phyloP scores from a whole-genome alignment of 2,888 invertebrate genomes.

The Noctua fimbriata region DNA sequence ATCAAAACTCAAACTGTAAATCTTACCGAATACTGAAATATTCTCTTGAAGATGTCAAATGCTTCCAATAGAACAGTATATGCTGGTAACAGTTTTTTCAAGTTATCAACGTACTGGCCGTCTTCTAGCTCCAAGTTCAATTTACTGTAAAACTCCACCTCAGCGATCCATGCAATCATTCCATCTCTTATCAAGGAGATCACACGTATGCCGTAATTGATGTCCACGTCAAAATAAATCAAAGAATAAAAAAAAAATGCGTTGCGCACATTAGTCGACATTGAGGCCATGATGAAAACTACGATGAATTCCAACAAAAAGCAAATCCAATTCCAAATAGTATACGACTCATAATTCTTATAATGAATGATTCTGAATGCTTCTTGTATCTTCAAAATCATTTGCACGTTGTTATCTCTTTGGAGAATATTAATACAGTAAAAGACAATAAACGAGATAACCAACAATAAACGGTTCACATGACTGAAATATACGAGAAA shows the following conservation, averaged over 20 bases:
- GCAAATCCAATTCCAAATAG: constrained; percentile 12
- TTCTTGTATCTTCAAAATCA: constrained; percentile 25
- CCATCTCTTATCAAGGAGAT: constrained; percentile 22
- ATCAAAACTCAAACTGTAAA: not conserved
- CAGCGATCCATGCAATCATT: constrained; percentile 5
- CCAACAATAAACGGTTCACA: not conserved
- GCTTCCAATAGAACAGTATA: constrained; percentile 5
- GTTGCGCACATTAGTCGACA: not conserved
- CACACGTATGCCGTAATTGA: not conserved
- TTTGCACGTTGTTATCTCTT: not conserved
- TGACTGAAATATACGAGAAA: not conserved
- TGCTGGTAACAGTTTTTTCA: not conserved
- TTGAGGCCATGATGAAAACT: not conserved
- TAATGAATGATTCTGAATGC: constrained; percentile 8
- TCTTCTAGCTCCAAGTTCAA: not conserved
- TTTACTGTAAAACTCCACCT: not conserved
- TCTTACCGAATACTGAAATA: constrained; percentile 18
- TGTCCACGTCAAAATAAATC: constrained; percentile 21
- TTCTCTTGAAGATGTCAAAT: constrained; percentile 2
- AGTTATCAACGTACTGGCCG: not conserved
- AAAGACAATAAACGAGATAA: not conserved
- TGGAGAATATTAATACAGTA: constrained; percentile 10
- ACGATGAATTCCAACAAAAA: not conserved
- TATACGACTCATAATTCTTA: not conserved
- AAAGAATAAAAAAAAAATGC: constrained; percentile 13